These are phyloP conservation scores for Luscinia megarhynchos DNA, from an alignment of 2,797 vertebrate species.

Conservation along the genomic window DNA sequence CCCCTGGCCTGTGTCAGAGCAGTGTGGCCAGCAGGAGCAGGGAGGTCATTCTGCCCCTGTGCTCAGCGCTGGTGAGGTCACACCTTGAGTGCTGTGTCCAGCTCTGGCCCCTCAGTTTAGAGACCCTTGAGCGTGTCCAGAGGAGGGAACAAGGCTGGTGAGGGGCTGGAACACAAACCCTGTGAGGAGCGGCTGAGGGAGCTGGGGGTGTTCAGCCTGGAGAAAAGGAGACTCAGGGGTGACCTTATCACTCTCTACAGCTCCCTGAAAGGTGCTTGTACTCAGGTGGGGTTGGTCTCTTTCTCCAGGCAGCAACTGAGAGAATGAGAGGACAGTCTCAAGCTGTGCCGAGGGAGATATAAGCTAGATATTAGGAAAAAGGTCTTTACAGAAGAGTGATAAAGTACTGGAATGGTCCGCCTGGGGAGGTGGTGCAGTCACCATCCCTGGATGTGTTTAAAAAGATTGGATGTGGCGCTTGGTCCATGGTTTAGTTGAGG, in stretches of 20 bases:
- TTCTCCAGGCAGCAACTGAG: neutral
- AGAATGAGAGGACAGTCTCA: neutral
- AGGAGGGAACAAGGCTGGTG: neutral
- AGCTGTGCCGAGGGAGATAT: neutral
- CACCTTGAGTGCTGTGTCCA: neutral
- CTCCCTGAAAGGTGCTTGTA: neutral
- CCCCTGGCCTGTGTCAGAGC: neutral
- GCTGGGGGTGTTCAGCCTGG: no score
- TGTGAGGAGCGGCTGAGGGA: neutral
- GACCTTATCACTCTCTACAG: no score
- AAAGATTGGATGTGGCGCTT: neutral
- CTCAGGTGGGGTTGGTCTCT: neutral
- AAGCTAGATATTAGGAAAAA: neutral
- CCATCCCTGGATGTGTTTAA: neutral
- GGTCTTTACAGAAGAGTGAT: no score
- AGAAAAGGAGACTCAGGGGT: neutral
- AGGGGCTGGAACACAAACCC: neutral
- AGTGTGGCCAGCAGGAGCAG: neutral
- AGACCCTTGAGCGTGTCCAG: accelerated
- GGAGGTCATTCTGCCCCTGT: neutral
- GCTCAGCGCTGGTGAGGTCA: neutral
- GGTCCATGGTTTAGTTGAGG: neutral
- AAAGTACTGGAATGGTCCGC: neutral
- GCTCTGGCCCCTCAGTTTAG: neutral
- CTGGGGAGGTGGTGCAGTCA: neutral